Evolutionary conservation across 2,797 vertebrate genomes (phyloP), one percentile per base, ranked within the genome.

Genomic region (Myotis planiceps): DNA sequence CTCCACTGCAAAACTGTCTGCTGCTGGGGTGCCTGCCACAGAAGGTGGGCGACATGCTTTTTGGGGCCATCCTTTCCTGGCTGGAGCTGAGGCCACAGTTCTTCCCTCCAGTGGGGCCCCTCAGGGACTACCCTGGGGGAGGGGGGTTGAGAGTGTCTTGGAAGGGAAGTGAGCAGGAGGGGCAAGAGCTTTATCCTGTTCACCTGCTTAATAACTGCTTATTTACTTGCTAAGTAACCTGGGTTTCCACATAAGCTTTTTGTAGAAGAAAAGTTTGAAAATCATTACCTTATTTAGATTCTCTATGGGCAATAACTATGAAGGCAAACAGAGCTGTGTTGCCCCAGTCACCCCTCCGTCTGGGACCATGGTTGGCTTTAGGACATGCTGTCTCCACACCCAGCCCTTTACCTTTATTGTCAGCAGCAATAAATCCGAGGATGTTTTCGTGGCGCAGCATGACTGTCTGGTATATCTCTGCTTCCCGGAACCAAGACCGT

Each of bases 361-460:
- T 47, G 32, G 55, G 45, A 27, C 76, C 3, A 14, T 7, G 6
- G 13, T 0, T 63, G n/a, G 27, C 42, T 29, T 4, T 10, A 12
- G 23, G 19, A 18, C 1, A 9, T 9, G 1, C 8, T 1, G 2
- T n/a, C 3, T 15, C 4, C 7, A 82, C 45, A 34, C n/a, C 85
- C 58, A 32, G 71, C 51, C 47, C 66, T 16, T 96, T 96, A 99
- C 99, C 99, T 99, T 99, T 99, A 97, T 99, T 99, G 97, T 99
- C 99, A 0, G 99, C 99, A 9, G 99, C 99, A 0, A 99, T 99
- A 88, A 99, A 99, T 0, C 99, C 99, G 2, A 99, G 98, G 97
- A 99, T 99, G 98, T 99, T 99, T 94, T 99, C 99, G 0, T 99
- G 99, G 0, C 99, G 98, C 94, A 99, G 98, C 99, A 99, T 99